Evolutionary conservation across 2,113 vertebrate species (phyloP).

Genomic region (Emydocephalus ijimae): DNA sequence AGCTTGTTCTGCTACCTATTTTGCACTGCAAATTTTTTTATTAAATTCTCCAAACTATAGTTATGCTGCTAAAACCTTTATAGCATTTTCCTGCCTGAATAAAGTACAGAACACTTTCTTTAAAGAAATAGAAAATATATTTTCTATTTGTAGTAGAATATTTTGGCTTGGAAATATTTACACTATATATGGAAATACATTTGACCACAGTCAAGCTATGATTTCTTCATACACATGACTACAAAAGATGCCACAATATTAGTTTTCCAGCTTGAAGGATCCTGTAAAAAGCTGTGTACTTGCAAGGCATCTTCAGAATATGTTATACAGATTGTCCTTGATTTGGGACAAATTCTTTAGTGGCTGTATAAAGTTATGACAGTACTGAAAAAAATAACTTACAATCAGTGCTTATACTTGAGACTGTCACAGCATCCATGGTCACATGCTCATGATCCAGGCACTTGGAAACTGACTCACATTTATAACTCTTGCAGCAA

Average conservation of each 20-base stretch:
- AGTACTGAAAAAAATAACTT: neutral
- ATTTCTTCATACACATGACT: neutral
- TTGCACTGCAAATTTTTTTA: neutral
- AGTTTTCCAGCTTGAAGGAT: neutral
- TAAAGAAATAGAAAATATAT: neutral
- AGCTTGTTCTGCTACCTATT: neutral
- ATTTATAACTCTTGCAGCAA: neutral
- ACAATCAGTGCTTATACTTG: neutral
- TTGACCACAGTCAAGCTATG: neutral
- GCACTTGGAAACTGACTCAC: neutral
- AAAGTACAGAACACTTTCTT: neutral
- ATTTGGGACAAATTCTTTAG: neutral
- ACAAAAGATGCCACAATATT: neutral
- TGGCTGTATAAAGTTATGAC: neutral
- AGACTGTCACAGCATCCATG: neutral
- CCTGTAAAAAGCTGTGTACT: neutral
- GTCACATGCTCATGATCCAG: no score
- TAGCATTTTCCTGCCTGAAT: neutral
- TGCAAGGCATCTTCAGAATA: neutral
- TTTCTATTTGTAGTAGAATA: neutral
- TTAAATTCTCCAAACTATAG: neutral
- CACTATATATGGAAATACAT: neutral
- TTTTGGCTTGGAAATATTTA: neutral
- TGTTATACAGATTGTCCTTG: neutral
- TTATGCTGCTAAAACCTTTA: neutral